phyloP scores from a whole-genome alignment of 2,888 invertebrate genomes.

The Cloeon dipterum region DNA sequence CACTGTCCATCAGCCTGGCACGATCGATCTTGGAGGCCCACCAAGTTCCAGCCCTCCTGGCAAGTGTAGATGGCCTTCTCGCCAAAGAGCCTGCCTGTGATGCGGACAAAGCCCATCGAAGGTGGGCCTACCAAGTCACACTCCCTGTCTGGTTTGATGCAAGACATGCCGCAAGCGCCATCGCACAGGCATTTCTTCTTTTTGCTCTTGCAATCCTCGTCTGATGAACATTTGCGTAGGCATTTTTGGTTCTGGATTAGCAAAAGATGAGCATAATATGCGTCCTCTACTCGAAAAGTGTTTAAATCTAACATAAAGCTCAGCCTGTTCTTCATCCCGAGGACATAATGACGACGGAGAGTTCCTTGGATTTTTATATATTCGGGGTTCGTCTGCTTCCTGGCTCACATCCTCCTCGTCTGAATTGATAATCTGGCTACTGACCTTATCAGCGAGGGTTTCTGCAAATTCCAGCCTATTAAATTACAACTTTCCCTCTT shows the following conservation, averaged over 20 bases:
- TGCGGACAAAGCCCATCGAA: constrained; percentile 48
- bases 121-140: constrained; percentile 60
- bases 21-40: constrained; percentile 60
- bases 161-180: constrained; percentile 89
- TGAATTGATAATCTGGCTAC: too few relatives aligned
- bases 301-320: constrained; percentile 34
- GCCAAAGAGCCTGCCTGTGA: constrained; percentile 59
- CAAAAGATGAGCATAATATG: too few relatives aligned
- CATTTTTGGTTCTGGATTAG: constrained; percentile 67
- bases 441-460: too few relatives aligned
- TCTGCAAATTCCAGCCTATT: too few relatives aligned
- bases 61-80: constrained; percentile 69
- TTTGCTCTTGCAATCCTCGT: constrained; percentile 90
- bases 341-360: constrained; percentile 71
- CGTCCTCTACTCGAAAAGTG: too few relatives aligned
- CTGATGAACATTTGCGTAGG: constrained; percentile 74
- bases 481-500: too few relatives aligned
- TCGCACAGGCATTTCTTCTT: constrained; percentile 94
- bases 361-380: constrained; percentile 74
- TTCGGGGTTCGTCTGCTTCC: constrained; percentile 54
- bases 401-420: constrained; percentile 28
- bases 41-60: constrained; percentile 68
- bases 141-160: constrained; percentile 89
- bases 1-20: constrained; percentile 87
- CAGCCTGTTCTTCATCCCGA: constrained; percentile 65